A percentile compares a stretch with the other conserved stretches of the same genome.
Conservation (phyloP, 2,888 invertebrate species). For the Amorpha juglandis region DNA sequence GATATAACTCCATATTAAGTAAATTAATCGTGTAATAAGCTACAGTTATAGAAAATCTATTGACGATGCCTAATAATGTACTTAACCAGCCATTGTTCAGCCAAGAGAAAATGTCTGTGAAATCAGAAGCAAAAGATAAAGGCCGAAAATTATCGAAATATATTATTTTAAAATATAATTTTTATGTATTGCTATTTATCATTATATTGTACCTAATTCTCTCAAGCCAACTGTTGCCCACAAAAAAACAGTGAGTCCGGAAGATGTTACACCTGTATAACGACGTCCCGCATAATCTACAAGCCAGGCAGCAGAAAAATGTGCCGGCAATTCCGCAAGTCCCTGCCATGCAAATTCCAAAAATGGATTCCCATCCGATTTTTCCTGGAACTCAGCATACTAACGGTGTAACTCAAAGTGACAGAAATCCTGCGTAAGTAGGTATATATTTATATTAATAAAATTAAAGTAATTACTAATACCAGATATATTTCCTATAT, state of each 20-base stretch:
- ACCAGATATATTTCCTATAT: slow-evolving; percentile 27
- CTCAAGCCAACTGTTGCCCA: slow-evolving; percentile 52
- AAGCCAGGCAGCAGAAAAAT: slow-evolving; percentile 82
- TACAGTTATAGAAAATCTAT: slow-evolving; percentile 81
- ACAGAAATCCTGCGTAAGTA: slow-evolving; percentile 71
- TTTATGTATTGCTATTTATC: slow-evolving; percentile 2
- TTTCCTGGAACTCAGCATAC: slow-evolving; percentile 79
- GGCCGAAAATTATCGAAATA: not conserved
- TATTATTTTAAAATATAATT: slow-evolving; percentile 29
- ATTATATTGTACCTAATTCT: slow-evolving; percentile 49
- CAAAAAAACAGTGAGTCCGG: slow-evolving; percentile 44
- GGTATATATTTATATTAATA: slow-evolving; percentile 12
- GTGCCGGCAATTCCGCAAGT: slow-evolving; percentile 86
- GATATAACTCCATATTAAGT: slow-evolving; percentile 87
- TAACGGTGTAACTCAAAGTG: slow-evolving; percentile 76
- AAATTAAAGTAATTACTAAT: not conserved
- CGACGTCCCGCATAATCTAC: slow-evolving; percentile 61
- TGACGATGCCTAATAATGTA: slow-evolving; percentile 67
- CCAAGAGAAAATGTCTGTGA: slow-evolving; percentile 43
- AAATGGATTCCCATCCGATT: slow-evolving; percentile 86
- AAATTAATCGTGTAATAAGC: slow-evolving; percentile 85
- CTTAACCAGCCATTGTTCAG: slow-evolving; percentile 54
- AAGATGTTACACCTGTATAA: slow-evolving; percentile 51
- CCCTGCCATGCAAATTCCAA: slow-evolving; percentile 86
- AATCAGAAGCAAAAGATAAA: slow-evolving; percentile 3